Evolutionary conservation across 2,797 vertebrate genomes (phyloP), one percentile per base, ranked within the genome.

Genomic region (Dermochelys coriacea): DNA sequence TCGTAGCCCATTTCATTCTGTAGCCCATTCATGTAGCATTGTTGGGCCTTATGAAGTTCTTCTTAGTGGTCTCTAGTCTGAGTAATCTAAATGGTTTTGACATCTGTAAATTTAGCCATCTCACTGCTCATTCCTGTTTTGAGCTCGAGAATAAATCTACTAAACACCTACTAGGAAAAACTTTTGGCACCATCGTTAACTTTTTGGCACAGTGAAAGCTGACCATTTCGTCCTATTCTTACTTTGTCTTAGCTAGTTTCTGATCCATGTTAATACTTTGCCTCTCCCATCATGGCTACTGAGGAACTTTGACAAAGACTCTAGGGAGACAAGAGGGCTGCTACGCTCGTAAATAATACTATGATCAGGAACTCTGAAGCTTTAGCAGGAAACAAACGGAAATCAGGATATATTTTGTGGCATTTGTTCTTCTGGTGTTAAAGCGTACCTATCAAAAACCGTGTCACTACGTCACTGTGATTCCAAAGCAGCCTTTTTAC

Each of bases 121-220:
- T 93, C 51, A 41, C 41, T 96, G 50, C 79, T 93, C 91, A 87
- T 95, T 74, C 75, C 68, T 59, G 16, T 29, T 92, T 82, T 91
- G 55, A 95, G 74, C 49, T 96, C 31, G 61, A 84, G 81, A 92
- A 91, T 93, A 94, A 95, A 88, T 94, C 93, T 59, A 84, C 93
- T n/a, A 77, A 68, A 87, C 61, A 90, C 31, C 77, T 61, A 37
- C 59, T 89, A 41, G 0, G 27, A 87, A 87, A 78, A 91, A 52
- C 45, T 87, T 96, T 23, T 64, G n/a, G 59, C 27, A 84, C 80
- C 15, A 55, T 61, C 82, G 3, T 92, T 94, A 96, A 91, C 77
- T 41, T 94, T 88, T 78, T 93, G 45, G n/a, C 80, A 45, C 55
- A 8, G 1, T 84, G 74, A 87, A 91, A 91, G 91, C 59, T 88